phyloP scores from a whole-genome alignment of 2,797 vertebrate genomes.

The Apodemus agrarius region DNA sequence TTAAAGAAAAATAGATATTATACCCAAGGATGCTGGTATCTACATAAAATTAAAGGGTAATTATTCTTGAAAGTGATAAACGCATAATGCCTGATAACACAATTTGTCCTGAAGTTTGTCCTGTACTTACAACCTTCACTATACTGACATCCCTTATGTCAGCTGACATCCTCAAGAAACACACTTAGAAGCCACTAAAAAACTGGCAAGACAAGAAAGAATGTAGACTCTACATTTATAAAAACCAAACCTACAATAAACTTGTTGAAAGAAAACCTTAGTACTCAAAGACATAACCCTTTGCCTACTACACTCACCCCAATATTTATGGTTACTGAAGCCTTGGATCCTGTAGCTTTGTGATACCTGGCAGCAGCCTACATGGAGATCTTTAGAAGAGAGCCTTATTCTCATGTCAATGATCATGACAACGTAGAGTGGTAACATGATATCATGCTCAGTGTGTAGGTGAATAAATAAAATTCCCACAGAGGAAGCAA shows the following conservation, averaged over 20 bases:
- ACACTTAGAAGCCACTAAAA: not conserved
- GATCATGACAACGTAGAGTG: not conserved
- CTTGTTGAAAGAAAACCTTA: not conserved
- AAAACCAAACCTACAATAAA: not conserved
- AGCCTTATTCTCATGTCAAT: not conserved
- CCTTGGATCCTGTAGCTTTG: not conserved
- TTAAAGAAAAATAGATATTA: not conserved
- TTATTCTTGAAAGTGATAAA: slow-evolving; percentile 11
- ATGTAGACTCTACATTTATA: not conserved
- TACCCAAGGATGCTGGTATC: not conserved
- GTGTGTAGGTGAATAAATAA: not conserved
- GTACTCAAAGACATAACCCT: not conserved
- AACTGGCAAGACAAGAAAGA: not conserved
- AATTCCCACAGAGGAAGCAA: not conserved
- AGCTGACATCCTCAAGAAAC: not conserved
- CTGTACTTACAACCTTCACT: not conserved
- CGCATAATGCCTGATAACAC: not conserved
- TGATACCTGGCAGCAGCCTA: not conserved
- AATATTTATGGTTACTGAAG: not conserved
- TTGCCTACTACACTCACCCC: not conserved
- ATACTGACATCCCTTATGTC: too few species aligned
- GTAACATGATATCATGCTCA: not conserved
- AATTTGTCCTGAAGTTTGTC: not conserved
- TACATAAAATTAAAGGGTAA: slow-evolving; percentile 4
- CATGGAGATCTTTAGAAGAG: not conserved